These are phyloP conservation scores for Eulemur coronatus DNA, from an alignment of 2,797 vertebrate species.

Conservation along the genomic window DNA sequence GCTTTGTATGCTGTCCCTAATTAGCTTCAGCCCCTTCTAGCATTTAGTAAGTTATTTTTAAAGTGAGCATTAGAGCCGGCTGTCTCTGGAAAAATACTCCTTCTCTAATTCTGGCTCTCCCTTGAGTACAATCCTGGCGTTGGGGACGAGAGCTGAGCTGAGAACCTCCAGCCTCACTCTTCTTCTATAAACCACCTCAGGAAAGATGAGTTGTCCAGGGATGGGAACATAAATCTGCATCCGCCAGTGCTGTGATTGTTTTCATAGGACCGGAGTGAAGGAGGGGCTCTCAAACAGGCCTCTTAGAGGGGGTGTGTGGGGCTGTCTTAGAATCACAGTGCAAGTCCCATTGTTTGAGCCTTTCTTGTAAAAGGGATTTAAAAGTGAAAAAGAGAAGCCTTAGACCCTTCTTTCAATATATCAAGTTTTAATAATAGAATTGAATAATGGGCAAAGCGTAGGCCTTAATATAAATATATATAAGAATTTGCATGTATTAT, in stretches of 20 bases:
- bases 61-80: background rate
- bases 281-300: background rate
- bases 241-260: background rate
- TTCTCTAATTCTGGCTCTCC: background rate
- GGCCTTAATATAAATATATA: background rate
- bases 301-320: background rate
- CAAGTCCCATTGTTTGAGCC: no score
- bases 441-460: background rate
- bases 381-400: background rate
- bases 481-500: background rate
- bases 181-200: background rate
- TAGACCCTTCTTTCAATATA: background rate
- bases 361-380: background rate
- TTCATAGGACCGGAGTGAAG: background rate
- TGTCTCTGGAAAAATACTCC: conserved; percentile 4
- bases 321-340: background rate
- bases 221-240: background rate
- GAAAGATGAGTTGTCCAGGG: background rate
- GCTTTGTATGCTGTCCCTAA: background rate
- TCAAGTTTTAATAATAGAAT: background rate
- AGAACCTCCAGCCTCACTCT: background rate
- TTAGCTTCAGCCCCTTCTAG: background rate
- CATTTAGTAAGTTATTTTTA: conserved; percentile 46
- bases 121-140: background rate
- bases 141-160: background rate